Conservation (phyloP, 1,140 invertebrate species). For the Triops longicaudatus region DNA sequence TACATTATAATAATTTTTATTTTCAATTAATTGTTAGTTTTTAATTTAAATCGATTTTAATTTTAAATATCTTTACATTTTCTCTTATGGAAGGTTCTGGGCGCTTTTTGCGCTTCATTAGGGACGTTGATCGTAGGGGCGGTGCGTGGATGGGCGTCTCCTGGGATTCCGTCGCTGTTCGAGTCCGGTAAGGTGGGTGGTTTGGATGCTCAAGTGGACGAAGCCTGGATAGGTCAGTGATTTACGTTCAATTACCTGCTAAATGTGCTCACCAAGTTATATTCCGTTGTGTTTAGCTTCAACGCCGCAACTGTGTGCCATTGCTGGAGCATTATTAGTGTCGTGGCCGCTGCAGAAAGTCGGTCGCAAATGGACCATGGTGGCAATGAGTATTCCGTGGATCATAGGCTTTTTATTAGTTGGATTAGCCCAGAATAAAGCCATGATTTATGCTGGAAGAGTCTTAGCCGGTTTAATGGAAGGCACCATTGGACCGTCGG, state of each 20-base stretch:
- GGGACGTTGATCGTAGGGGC: conserved; percentile 49
- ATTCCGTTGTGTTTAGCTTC: conserved; percentile 3
- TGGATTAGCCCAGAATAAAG: conserved; percentile 33
- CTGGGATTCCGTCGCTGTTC: conserved; percentile 46
- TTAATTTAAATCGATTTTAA: no score
- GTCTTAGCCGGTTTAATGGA: conserved; percentile 54
- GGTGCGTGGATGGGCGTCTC: conserved; percentile 48
- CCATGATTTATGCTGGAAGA: conserved; percentile 48
- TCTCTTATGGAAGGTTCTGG: conserved; percentile 37
- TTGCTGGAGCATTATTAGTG: conserved; percentile 24
- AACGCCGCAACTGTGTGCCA: conserved; percentile 22
- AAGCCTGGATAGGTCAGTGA: no score
- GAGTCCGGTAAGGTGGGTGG: neutral
- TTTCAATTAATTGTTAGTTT: no score
- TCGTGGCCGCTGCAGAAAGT: conserved; percentile 37
- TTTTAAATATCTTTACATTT: no score
- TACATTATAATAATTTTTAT: no score
- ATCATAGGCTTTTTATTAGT: conserved; percentile 39
- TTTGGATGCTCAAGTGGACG: no score
- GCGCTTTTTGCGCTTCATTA: conserved; percentile 46
- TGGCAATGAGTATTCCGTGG: conserved; percentile 38
- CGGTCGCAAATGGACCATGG: conserved; percentile 39
- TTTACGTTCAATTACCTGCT: no score
- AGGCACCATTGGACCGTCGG: conserved; percentile 50
- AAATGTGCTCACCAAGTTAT: no score